Evolutionary conservation across 2,113 vertebrate genomes (phyloP).

Genomic region (Oryzias melastigma): DNA sequence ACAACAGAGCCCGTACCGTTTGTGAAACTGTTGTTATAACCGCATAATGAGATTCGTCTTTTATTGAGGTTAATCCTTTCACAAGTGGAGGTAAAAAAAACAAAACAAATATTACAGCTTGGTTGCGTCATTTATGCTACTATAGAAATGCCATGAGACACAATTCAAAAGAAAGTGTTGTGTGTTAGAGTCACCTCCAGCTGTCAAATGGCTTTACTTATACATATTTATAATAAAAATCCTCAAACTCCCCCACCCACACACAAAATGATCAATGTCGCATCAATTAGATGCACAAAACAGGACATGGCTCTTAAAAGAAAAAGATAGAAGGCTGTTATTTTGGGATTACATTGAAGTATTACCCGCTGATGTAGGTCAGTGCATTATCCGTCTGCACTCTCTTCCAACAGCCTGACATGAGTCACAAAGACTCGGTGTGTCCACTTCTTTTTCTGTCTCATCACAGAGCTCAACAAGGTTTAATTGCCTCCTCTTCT

Average conservation of each 20-base stretch:
- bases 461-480: background rate
- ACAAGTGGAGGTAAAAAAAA: conserved; percentile 14
- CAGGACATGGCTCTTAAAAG: background rate
- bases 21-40: conserved; percentile 28
- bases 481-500: conserved; percentile 1
- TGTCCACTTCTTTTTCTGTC: background rate
- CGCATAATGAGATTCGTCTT: conserved; percentile 17
- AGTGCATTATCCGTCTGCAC: background rate
- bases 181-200: background rate
- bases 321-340: background rate
- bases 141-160: conserved; percentile 1
- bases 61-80: conserved; percentile 39
- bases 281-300: background rate
- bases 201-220: background rate
- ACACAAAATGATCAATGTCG: background rate
- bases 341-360: conserved; percentile 7
- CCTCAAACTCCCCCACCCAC: no score
- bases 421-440: background rate
- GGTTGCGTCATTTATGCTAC: conserved; percentile 37
- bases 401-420: background rate
- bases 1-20: conserved; percentile 14
- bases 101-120: conserved; percentile 33
- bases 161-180: background rate
- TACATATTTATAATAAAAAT: no score
- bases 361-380: background rate